Evolutionary conservation across 2,888 invertebrate genomes (phyloP).

Genomic region (Nasonia oneida): DNA sequence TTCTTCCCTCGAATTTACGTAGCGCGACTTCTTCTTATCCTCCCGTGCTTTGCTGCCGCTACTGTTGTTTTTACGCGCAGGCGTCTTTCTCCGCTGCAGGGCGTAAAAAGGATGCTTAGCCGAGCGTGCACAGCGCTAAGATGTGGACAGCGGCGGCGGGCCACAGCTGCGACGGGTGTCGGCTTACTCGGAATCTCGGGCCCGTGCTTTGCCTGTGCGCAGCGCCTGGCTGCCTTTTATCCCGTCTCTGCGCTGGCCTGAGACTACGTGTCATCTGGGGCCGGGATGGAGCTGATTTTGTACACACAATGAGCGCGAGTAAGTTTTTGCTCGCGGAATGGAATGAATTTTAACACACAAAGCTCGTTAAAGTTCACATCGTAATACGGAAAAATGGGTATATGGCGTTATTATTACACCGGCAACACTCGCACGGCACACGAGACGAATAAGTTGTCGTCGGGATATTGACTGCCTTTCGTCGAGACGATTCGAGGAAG

Average conservation of each 20-base stretch:
- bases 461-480: not conserved
- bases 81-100: not conserved
- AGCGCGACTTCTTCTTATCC: slow-evolving; percentile 33
- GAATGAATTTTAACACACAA: too few relatives aligned
- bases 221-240: slow-evolving; percentile 59
- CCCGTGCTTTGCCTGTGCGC: not conserved
- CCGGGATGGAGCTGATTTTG: not conserved
- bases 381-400: not conserved
- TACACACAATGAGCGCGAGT: not conserved
- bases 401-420: not conserved
- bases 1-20: slow-evolving; percentile 10
- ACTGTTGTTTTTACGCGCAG: slow-evolving; percentile 13
- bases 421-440: not conserved
- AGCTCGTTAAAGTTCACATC: slow-evolving; percentile 1
- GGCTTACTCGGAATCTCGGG: slow-evolving; percentile 69
- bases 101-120: slow-evolving; percentile 50
- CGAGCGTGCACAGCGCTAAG: slow-evolving; percentile 26
- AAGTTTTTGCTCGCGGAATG: not conserved
- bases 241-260: slow-evolving; percentile 58
- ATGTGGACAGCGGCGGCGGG: slow-evolving; percentile 54
- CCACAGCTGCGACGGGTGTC: slow-evolving; percentile 70
- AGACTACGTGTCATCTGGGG: not conserved
- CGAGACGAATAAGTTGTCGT: slow-evolving; percentile 11
- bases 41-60: not conserved
- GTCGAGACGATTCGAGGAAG: not conserved